Conservation (phyloP, 2,888 invertebrate species). For the Leptopterna dolabrata region DNA sequence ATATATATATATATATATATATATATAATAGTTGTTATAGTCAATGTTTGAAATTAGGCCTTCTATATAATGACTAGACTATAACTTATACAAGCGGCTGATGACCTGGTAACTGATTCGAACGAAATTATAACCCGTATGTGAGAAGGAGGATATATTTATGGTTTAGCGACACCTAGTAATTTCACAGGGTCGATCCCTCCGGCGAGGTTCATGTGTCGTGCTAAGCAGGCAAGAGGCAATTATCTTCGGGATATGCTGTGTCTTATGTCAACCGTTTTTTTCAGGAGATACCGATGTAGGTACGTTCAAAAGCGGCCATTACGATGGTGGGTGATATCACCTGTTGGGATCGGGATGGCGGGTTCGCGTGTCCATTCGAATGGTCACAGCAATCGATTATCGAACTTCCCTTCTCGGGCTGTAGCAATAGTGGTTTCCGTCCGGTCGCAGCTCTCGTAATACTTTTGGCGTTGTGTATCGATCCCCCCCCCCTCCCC, state of each 20-base stretch:
- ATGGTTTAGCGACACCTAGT: no score
- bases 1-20: no score
- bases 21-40: no score
- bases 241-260: background rate
- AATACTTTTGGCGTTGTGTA: background rate
- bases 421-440: background rate
- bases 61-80: no score
- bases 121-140: no score
- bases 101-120: no score
- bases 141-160: no score
- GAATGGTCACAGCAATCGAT: conserved; percentile 25
- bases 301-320: conserved; percentile 33
- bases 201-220: background rate
- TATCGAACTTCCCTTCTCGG: conserved; percentile 5
- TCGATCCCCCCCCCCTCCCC: background rate
- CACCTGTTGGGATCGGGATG: conserved; percentile 53
- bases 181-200: background rate
- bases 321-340: conserved; percentile 19
- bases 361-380: conserved; percentile 37
- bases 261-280: background rate
- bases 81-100: no score
- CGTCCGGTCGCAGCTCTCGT: background rate
- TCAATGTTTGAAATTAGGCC: no score
- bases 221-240: background rate
- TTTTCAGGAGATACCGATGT: conserved; percentile 2